Evolutionary conservation across 2,797 vertebrate species (phyloP).

Genomic region (Poeciliopsis turneri): DNA sequence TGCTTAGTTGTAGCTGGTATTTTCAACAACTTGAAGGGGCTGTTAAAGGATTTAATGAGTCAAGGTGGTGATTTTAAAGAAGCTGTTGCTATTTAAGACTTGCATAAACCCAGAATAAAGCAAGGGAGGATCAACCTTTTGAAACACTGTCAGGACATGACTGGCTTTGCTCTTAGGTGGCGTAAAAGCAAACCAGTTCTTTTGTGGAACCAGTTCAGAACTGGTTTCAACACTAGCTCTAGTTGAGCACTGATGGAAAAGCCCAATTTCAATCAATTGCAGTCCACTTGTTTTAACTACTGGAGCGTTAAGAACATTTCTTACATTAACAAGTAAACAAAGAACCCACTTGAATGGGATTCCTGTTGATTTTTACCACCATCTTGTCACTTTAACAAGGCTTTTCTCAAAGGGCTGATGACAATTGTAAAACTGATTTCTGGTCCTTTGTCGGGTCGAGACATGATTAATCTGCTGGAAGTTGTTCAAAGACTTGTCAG

Average conservation of each 20-base stretch:
- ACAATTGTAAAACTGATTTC: background rate
- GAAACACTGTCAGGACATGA: background rate
- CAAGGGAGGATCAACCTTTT: background rate
- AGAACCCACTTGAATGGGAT: background rate
- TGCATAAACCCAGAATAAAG: background rate
- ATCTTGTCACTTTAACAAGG: background rate
- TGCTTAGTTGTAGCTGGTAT: too few relatives aligned
- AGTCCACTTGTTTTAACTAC: background rate
- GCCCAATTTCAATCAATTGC: background rate
- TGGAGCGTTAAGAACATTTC: background rate
- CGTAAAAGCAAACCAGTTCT: background rate
- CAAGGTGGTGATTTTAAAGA: background rate
- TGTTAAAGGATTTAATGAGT: background rate
- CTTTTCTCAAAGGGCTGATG: background rate
- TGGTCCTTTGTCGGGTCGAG: background rate
- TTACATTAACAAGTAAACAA: background rate
- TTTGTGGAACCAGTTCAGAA: background rate
- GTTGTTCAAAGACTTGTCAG: background rate
- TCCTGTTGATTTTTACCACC: background rate
- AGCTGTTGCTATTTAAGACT: background rate
- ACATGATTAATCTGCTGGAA: background rate
- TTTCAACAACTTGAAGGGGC: too few relatives aligned
- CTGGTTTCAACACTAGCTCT: background rate
- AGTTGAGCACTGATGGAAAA: background rate
- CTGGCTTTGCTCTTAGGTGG: background rate